Base-by-base conservation (phyloP, 2,888 invertebrate species). In the Deladenus siricidicola region DNA sequence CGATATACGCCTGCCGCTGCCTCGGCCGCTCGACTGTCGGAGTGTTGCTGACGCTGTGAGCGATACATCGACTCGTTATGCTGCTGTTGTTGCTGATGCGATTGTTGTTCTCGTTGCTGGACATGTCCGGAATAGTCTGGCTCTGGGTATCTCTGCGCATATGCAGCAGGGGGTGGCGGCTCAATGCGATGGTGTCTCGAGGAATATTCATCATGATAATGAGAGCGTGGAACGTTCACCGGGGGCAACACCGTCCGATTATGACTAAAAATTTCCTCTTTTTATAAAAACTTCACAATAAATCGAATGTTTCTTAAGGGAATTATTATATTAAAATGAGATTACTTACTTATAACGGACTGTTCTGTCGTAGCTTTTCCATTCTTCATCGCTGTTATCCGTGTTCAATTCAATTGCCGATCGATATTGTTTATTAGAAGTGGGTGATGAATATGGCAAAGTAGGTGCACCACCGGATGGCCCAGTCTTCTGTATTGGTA, bases 181-280 rank as follows among this genome's bases (percentile, higher is more conserved):
- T 34, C 39, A 34, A 34, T 6, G 14, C 14, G 39, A 34, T 34
- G 39, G 8, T 14, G 39, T 34, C 39, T 6, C 14, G 39, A 34
- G 14, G 39, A n/a, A 53, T 53, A 34, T 23, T 50, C 28, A 4
- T 50, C 23, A 50, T 50, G 28, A 34, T 53, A 39, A 4, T 19
- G 39, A 3, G 29, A 39, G 39, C 39, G 30, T n/a, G 53, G 4
- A 3, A 29, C 50, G 6, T n/a, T n/a, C n/a, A 50, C 26, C 19
- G 53, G 53, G 8, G 53, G 53, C n/a, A 34, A 34, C 10, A 19
- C 39, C 8, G 53, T 53, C 23, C 42, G 29, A 23, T 53, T 39
- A 24, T 53, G 53, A 30, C 39, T 53, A 34, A 30, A 53, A 23
- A n/a, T 21, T 17, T 23, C 49, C 17, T 19, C 43, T 42, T 10